Base-by-base conservation (phyloP, 2,888 invertebrate species). In the Caenorhabditis sp. region DNA sequence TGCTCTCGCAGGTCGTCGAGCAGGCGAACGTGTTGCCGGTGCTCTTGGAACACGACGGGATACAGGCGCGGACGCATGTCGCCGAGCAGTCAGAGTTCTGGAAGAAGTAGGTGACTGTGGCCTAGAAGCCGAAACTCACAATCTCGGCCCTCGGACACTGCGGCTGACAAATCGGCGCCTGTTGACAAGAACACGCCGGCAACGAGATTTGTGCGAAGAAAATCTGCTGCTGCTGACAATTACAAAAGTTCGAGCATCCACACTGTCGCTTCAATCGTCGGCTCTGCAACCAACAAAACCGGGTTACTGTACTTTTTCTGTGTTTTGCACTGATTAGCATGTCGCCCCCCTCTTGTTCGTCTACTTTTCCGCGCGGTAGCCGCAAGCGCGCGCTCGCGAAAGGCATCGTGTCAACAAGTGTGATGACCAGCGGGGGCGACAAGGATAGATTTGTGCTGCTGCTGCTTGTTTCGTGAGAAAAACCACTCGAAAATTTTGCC, bases 161-260 rank as follows among this genome's bases (percentile, higher is more conserved):
- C 22, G 81, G 78, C 43, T 72, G 78, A 46, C 81, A 81, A 24
- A 75, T 37, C 5, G 79, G 81, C 11, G 77, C 79, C 46, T 81
- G 81, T 56, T 79, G 77, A 48, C 81, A 81, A 4, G 68, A 46
- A 41, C 81, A 81, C 13, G 72, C 50, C 11, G 81, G 79, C 27
- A 73, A 66, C 11, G 65, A 74, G 50, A 63, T 39, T 65, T 68
- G 63, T 11, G 63, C 61, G 24, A 63, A 76, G 52, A 59, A 63
- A 4, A 56, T 59, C 11, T 53, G 61, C 24, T 76, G 81, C 55
- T 77, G 81, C 17, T 80, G 77, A 50, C 81, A 81, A 27, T 81
- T 81, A 56, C 81, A 81, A 55, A 78, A 81, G 32, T 79, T 70
- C 15, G 81, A 76, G 52, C 81, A 81, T 15, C 81, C 81, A 50